These are phyloP conservation scores for Isurus oxyrinchus DNA, from an alignment of 2,113 vertebrate genomes.

Conservation along the genomic window DNA sequence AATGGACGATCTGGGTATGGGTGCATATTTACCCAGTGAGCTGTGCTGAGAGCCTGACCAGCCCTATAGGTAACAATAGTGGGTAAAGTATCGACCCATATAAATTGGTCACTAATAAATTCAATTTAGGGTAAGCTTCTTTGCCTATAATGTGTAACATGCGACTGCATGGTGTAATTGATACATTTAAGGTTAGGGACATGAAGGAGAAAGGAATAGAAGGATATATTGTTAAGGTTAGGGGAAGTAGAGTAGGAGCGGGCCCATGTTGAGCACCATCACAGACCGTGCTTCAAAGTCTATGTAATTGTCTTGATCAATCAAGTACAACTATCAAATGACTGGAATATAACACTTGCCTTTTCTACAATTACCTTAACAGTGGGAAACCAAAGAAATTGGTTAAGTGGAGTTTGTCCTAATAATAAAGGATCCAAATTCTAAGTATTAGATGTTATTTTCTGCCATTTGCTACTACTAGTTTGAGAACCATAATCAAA, in stretches of 20 bases:
- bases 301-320: background rate
- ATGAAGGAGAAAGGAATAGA: background rate
- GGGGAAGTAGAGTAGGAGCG: background rate
- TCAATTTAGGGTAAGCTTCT: background rate
- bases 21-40: no score
- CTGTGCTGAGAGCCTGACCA: no score
- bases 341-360: background rate
- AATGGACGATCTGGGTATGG: no score
- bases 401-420: background rate
- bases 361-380: background rate
- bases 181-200: background rate
- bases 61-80: no score
- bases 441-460: background rate
- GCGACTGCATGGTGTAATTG: background rate
- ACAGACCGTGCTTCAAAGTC: background rate
- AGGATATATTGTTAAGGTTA: no score
- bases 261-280: background rate
- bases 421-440: background rate
- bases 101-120: background rate
- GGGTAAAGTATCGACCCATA: no score
- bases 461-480: background rate
- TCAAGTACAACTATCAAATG: background rate
- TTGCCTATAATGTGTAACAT: background rate
- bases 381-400: background rate
- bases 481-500: background rate